These are phyloP conservation scores for Tiphia femorata DNA, from an alignment of 2,888 invertebrate species.

Conservation along the genomic window DNA sequence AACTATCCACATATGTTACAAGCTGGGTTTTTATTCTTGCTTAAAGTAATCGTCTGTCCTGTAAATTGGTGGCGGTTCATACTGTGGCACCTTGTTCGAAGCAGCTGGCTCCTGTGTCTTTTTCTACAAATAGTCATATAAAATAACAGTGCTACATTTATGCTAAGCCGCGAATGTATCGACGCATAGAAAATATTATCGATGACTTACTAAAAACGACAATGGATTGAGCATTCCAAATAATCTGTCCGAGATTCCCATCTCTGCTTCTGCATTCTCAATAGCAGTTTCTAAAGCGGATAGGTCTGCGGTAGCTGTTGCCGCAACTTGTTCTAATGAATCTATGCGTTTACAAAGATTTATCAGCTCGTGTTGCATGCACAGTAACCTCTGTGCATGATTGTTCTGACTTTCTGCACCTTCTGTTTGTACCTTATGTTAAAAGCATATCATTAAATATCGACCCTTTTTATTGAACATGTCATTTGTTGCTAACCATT, in stretches of 20 bases:
- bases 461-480: not conserved
- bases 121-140: constrained; percentile 52
- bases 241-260: constrained; percentile 60
- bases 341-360: constrained; percentile 62
- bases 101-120: constrained; percentile 50
- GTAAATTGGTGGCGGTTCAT: constrained; percentile 56
- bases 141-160: not conserved
- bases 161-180: too few species aligned
- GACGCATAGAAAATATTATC: not conserved
- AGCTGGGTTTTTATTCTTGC: constrained; percentile 24
- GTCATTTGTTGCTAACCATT: constrained; percentile 54
- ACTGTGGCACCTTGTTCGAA: constrained; percentile 35
- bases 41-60: constrained; percentile 57
- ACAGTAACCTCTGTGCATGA: constrained; percentile 55
- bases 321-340: constrained; percentile 62
- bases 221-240: constrained; percentile 66
- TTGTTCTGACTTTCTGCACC: constrained; percentile 58
- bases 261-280: constrained; percentile 62
- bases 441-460: constrained; percentile 5
- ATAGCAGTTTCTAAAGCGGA: constrained; percentile 62
- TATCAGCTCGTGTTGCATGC: constrained; percentile 53
- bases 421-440: constrained; percentile 58
- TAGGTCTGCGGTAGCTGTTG: constrained; percentile 59
- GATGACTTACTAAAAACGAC: constrained; percentile 61
- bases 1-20: not conserved